These are phyloP conservation scores for Ploceus nigricollis DNA, from an alignment of 2,113 vertebrate species.

Conservation along the genomic window DNA sequence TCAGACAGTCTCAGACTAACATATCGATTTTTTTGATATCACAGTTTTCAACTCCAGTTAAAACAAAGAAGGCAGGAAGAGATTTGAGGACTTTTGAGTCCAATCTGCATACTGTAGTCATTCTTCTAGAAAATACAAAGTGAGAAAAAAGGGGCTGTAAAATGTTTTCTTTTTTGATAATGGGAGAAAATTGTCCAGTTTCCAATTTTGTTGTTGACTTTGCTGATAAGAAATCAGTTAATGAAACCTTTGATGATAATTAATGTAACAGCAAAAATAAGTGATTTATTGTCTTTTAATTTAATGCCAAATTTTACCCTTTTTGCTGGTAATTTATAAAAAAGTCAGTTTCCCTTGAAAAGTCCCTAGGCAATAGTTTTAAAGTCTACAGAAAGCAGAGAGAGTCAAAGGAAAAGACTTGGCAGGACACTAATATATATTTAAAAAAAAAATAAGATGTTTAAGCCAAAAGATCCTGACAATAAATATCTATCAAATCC, in stretches of 20 bases:
- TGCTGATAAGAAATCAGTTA: slow-evolving; percentile 66
- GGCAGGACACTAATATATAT: background rate
- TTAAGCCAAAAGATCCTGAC: background rate
- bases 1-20: background rate
- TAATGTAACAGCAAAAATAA: slow-evolving; percentile 41
- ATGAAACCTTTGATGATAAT: slow-evolving; percentile 70
- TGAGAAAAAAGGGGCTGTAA: background rate
- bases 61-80: background rate
- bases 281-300: slow-evolving; percentile 52
- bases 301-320: slow-evolving; percentile 54
- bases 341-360: slow-evolving; percentile 22
- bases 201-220: slow-evolving; percentile 59
- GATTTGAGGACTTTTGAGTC: background rate
- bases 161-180: slow-evolving; percentile 50
- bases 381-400: background rate
- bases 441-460: background rate
- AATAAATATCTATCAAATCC: background rate
- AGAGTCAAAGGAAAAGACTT: slow-evolving; percentile 39
- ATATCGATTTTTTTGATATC: background rate
- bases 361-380: slow-evolving; percentile 2
- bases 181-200: slow-evolving; percentile 56
- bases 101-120: background rate
- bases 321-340: slow-evolving; percentile 33
- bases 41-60: background rate
- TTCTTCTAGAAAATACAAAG: slow-evolving; percentile 1